These are phyloP conservation scores for Hirtodrosophila confusa DNA, from an alignment of 2,888 invertebrate species.

Conservation along the genomic window DNA sequence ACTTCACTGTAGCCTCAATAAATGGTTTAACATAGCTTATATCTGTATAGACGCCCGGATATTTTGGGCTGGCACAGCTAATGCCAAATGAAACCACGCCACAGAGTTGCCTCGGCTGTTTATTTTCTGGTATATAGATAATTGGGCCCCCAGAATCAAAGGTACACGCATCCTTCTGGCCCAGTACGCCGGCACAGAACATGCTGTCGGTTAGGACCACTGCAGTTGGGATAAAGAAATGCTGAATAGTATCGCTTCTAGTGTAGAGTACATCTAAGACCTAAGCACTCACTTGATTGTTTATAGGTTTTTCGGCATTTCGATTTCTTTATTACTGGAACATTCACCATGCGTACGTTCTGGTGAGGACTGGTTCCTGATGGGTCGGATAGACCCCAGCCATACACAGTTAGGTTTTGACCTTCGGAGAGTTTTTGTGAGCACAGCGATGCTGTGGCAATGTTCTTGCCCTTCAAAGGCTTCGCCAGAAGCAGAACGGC, in stretches of 20 bases:
- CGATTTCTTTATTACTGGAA: constrained; percentile 43
- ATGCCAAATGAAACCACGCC: constrained; percentile 88
- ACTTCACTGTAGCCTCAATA: constrained; percentile 21
- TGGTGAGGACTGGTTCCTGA: not conserved
- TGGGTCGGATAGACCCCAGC: constrained; percentile 56
- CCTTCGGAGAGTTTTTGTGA: not conserved
- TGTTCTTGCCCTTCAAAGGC: constrained; percentile 27
- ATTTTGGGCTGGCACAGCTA: constrained; percentile 85
- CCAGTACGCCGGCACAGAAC: constrained; percentile 68
- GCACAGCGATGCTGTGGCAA: constrained; percentile 35
- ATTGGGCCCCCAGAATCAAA: constrained; percentile 81
- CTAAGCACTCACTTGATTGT: constrained; percentile 23
- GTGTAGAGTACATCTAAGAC: no score
- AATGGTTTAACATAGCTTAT: constrained; percentile 83
- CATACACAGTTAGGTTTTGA: constrained; percentile 33
- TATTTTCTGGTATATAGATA: not conserved
- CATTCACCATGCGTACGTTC: constrained; percentile 35
- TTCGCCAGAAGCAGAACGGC: constrained; percentile 32
- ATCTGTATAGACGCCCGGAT: constrained; percentile 91
- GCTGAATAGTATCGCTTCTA: no score
- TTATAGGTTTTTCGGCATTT: constrained; percentile 37
- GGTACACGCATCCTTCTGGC: constrained; percentile 68
- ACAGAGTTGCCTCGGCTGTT: constrained; percentile 70
- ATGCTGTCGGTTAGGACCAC: constrained; percentile 54
- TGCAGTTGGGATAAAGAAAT: not conserved